Base-by-base conservation (phyloP, 2,888 invertebrate genomes). In the Endotricha flammealis region DNA sequence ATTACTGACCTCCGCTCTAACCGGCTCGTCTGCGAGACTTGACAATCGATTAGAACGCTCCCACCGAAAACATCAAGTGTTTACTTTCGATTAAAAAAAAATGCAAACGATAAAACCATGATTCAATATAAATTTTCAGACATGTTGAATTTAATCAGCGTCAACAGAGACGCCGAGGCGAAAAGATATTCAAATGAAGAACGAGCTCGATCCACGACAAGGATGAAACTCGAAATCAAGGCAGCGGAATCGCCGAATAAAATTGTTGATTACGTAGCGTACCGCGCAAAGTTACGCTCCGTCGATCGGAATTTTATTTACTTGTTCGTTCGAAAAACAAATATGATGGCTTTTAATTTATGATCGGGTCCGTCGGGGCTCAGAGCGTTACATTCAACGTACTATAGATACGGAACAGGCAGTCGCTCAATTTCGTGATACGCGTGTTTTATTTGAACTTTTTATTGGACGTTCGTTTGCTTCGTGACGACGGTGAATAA, bases 261-360 rank as follows among this genome's bases (percentile, higher is more conserved):
- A 82, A 81, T 71, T 73, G 80, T 73, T 83, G 82, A 85, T 82
- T 81, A 73, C 74, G 69, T 64, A 66, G 66, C 64, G 70, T 64
- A 66, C 66, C 64, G 70, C 65, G 70, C 67, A 56, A 67, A 72
- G 68, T 73, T 74, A 78, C 78, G 78, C 78, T 77, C 61, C 74
- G 74, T 71, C 72, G 72, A 74, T 73, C 64, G 68, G 64, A 70
- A 78, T 80, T 81, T 78, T 78, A 79, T 81, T 82, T 77, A 71
- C 73, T 68, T 67, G 66, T 59, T 66, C 76, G 67, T 72, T 71
- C 64, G 63, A 67, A 78, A 79, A 79, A 73, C 73, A 82, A 83
- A 82, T 78, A 80, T 79, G 77, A 82, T 68, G 69, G 73, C 71
- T 70, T 80, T 81, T 83, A 81, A 82, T 82, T 83, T 81, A 82